phyloP scores from a whole-genome alignment of 2,888 invertebrate species.

The Cheilosia urbana region DNA sequence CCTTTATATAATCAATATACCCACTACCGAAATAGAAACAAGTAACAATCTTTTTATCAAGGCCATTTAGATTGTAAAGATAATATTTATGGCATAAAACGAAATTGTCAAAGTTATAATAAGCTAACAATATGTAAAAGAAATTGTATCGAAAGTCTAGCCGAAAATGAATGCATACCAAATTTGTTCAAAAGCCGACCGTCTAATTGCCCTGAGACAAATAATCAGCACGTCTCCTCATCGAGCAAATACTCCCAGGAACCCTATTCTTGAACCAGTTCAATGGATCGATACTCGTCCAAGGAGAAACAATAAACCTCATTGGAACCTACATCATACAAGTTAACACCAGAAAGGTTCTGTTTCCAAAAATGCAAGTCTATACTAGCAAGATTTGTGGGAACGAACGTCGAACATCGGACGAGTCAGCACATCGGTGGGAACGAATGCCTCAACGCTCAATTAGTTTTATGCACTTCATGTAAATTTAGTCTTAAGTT shows the following conservation, averaged over 20 bases:
- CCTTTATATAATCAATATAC: too few relatives aligned
- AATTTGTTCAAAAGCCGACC: too few relatives aligned
- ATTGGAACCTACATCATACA: constrained; percentile 10
- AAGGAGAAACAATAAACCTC: constrained; percentile 11
- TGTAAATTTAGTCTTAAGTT: too few relatives aligned
- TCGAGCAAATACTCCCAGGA: background rate
- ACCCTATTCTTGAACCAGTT: background rate
- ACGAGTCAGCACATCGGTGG: too few relatives aligned
- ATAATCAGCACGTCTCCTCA: background rate
- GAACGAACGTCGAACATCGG: too few relatives aligned
- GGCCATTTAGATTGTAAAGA: background rate
- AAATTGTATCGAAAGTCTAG: constrained; percentile 10
- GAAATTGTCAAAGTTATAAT: constrained; percentile 12
- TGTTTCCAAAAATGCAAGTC: too few relatives aligned
- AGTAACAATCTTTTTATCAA: too few relatives aligned
- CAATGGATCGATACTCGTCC: constrained; percentile 5
- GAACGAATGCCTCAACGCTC: too few relatives aligned
- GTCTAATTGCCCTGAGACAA: background rate
- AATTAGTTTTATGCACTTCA: too few relatives aligned
- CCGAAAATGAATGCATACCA: background rate
- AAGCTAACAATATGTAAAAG: constrained; percentile 24
- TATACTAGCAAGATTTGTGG: too few relatives aligned
- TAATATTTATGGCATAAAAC: background rate
- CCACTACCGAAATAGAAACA: too few relatives aligned
- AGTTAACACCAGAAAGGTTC: too few relatives aligned